A percentile compares a stretch with the other conserved stretches of the same genome.
These are phyloP conservation scores for Myrmecobius fasciatus DNA, from an alignment of 2,113 vertebrate genomes.

Conservation along the genomic window DNA sequence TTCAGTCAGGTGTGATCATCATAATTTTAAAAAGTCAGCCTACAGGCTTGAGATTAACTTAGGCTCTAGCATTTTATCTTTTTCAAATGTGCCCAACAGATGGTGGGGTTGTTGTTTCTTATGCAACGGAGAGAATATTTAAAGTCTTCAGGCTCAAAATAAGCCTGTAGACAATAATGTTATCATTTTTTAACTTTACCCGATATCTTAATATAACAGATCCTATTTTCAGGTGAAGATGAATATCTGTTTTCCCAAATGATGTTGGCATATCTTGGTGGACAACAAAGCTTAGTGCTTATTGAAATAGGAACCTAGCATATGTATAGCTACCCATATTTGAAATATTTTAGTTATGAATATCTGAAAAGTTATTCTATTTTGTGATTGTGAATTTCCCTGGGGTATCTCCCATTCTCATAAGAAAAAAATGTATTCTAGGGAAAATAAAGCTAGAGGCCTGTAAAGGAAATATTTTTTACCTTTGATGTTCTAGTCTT, in stretches of 20 bases:
- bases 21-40: neutral
- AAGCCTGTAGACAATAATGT: slow-evolving; percentile 5
- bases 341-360: slow-evolving; percentile 68
- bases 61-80: slow-evolving; percentile 13
- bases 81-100: neutral
- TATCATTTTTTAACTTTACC: slow-evolving; percentile 21
- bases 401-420: slow-evolving; percentile 57
- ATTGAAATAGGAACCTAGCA: slow-evolving; percentile 58
- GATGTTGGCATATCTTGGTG: slow-evolving; percentile 44
- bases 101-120: slow-evolving; percentile 15
- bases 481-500: neutral
- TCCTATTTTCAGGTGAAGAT: slow-evolving; percentile 18
- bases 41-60: neutral
- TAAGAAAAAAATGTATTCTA: slow-evolving; percentile 25
- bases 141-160: slow-evolving; percentile 44
- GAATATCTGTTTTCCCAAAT: slow-evolving; percentile 46
- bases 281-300: slow-evolving; percentile 42
- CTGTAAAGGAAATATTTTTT: slow-evolving; percentile 10
- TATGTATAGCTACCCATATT: slow-evolving; percentile 71
- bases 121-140: slow-evolving; percentile 37
- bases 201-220: slow-evolving; percentile 44
- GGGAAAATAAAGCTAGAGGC: slow-evolving; percentile 43
- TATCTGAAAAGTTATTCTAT: slow-evolving; percentile 62
- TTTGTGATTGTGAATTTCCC: slow-evolving; percentile 66
- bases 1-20: neutral